These are phyloP conservation scores for Cyphomyrmex costatus DNA, from an alignment of 1,140 invertebrate genomes.

Conservation along the genomic window DNA sequence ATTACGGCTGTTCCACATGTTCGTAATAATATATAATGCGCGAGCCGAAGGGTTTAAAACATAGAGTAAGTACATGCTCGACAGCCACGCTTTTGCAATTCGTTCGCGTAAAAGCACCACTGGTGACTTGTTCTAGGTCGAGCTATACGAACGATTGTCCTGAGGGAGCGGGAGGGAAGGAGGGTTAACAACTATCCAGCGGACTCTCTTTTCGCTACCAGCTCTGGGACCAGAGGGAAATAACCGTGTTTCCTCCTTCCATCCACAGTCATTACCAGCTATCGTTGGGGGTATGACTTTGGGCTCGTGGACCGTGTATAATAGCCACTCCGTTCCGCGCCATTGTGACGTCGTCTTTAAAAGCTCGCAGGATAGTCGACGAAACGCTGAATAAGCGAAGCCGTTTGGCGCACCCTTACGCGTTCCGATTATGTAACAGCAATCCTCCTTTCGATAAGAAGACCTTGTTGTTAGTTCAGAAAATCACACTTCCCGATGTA, in stretches of 20 bases:
- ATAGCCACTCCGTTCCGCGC: constrained; percentile 60
- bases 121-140: constrained; percentile 23
- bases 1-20: constrained; percentile 12
- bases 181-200: constrained; percentile 44
- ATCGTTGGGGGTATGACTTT: constrained; percentile 31
- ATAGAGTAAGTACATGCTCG: constrained; percentile 11
- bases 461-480: constrained; percentile 2
- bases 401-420: constrained; percentile 20
- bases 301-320: constrained; percentile 58
- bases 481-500: neutral
- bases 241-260: constrained; percentile 57
- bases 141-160: constrained; percentile 33
- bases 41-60: constrained; percentile 31
- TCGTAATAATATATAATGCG: constrained; percentile 36
- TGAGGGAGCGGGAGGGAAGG: neutral
- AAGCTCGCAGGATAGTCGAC: constrained; percentile 37
- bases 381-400: constrained; percentile 64
- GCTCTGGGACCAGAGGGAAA: neutral
- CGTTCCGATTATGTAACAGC: constrained; percentile 18
- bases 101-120: constrained; percentile 26
- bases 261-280: constrained; percentile 65
- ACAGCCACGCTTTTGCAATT: constrained; percentile 30
- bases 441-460: constrained; percentile 24
- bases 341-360: constrained; percentile 65
- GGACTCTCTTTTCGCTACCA: constrained; percentile 25